These are phyloP conservation scores for Bruchidius siliquastri DNA, from an alignment of 2,888 invertebrate species.

Conservation along the genomic window DNA sequence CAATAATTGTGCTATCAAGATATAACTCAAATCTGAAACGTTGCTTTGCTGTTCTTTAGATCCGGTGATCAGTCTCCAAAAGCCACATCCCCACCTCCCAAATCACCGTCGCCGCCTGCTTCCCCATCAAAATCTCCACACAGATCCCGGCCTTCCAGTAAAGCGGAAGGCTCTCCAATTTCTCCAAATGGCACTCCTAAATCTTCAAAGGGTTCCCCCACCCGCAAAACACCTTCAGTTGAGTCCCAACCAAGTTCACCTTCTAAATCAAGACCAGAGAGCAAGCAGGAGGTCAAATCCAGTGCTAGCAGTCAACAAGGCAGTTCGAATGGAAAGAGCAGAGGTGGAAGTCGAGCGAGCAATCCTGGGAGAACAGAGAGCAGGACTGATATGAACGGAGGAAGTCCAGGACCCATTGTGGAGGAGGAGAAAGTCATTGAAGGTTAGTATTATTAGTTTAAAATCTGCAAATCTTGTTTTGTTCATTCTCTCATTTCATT, in stretches of 20 bases:
- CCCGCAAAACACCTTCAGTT: background rate
- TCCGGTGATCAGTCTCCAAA: background rate
- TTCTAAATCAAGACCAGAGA: background rate
- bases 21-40: too few species aligned
- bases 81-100: constrained; percentile 1
- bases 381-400: constrained; percentile 10
- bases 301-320: background rate
- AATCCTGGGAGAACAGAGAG: constrained; percentile 12
- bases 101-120: constrained; percentile 8
- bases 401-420: constrained; percentile 19
- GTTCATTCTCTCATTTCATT: too few species aligned
- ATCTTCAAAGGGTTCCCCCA: background rate
- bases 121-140: constrained; percentile 9
- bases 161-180: constrained; percentile 1
- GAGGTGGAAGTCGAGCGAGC: constrained; percentile 11
- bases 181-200: constrained; percentile 8
- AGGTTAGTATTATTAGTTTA: constrained; percentile 26
- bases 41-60: background rate
- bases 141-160: constrained; percentile 8
- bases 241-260: background rate
- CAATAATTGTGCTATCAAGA: too few species aligned
- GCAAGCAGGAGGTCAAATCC: background rate
- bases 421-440: constrained; percentile 44
- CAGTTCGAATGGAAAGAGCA: constrained; percentile 2
- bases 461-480: too few species aligned